Evolutionary conservation across 2,888 invertebrate genomes (phyloP), one percentile per base, ranked within the genome.

Genomic region (Tetragonisca angustula): DNA sequence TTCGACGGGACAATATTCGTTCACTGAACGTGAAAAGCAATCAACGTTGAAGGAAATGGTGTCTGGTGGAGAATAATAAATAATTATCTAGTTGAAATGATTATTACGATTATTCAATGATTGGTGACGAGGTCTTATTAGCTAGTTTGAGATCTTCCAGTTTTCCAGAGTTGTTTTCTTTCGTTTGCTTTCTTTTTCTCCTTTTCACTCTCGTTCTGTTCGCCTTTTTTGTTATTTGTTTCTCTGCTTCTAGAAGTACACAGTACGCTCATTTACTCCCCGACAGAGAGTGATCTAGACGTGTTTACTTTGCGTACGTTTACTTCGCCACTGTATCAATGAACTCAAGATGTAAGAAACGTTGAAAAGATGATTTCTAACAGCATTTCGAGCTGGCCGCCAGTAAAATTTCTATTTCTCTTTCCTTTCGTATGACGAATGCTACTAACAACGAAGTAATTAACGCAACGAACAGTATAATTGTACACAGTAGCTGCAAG

Each of bases 281-380:
- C 67, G 50, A 73, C 32, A 61, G 76, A 69, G 54, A 62, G 72
- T 59, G 74, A 71, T 54, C 64, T 62, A 84, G 80, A 76, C 69
- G 65, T 68, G 67, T 74, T 78, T 43, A 32, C 17, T 13, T 61
- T 52, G 79, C 52, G 76, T 56, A 77, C 49, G 74, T 83, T 83
- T 81, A 71, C 69, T 70, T 74, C 52, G 62, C 21, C 36, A 36
- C 32, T 71, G 27, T 74, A 52, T 32, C 52, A 54, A 71, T 36
- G 72, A 49, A 69, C 67, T 52, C 19, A 24, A 32, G 52, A 27
- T 32, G 21, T 21, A 13, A 64, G 62, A 32, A 64, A 64, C 32
- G 4, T 32, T 32, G 21, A 21, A 13, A 21, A 17, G 61, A 24
- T 61, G 24, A 17, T 56, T n/a, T n/a, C n/a, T n/a, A n/a, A n/a